phyloP scores from a whole-genome alignment of 2,113 vertebrate genomes.

The Pteruthius melanotis region DNA sequence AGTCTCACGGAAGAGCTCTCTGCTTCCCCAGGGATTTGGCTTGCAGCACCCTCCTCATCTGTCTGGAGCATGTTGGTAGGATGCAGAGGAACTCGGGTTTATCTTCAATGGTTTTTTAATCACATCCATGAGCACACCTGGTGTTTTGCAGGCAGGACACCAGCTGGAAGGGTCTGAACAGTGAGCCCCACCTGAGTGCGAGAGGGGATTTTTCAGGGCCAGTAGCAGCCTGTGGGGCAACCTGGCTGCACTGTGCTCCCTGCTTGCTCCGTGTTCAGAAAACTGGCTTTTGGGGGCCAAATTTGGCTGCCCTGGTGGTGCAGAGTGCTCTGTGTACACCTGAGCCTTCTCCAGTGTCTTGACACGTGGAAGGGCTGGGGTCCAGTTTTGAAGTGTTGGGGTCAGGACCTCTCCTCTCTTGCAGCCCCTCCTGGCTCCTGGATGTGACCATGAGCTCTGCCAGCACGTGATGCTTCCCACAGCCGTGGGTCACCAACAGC shows the following conservation, averaged over 20 bases:
- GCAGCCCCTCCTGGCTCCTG: not conserved
- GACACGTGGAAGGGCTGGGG: not conserved
- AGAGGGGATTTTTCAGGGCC: not conserved
- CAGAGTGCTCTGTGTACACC: not conserved
- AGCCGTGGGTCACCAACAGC: not conserved
- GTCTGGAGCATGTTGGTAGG: not conserved
- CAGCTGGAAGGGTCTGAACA: not conserved
- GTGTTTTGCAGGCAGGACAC: not conserved
- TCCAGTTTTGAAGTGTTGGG: not conserved
- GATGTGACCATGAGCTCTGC: not conserved
- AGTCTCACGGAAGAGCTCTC: not conserved
- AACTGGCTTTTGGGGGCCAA: not conserved
- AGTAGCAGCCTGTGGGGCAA: not conserved
- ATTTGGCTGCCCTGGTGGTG: not conserved
- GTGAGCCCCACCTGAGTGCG: not conserved
- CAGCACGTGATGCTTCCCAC: fast-evolving
- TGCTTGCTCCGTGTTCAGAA: fast-evolving
- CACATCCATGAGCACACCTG: not conserved
- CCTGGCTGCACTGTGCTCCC: not conserved
- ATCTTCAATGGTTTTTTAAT: not conserved
- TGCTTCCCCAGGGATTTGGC: not conserved
- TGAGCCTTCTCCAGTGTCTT: not conserved
- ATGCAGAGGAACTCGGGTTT: not conserved
- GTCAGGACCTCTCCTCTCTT: not conserved
- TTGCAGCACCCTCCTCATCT: not conserved